Evolutionary conservation across 2,113 vertebrate species (phyloP), one percentile per base, ranked within the genome.

Genomic region (Seriola dumerili): DNA sequence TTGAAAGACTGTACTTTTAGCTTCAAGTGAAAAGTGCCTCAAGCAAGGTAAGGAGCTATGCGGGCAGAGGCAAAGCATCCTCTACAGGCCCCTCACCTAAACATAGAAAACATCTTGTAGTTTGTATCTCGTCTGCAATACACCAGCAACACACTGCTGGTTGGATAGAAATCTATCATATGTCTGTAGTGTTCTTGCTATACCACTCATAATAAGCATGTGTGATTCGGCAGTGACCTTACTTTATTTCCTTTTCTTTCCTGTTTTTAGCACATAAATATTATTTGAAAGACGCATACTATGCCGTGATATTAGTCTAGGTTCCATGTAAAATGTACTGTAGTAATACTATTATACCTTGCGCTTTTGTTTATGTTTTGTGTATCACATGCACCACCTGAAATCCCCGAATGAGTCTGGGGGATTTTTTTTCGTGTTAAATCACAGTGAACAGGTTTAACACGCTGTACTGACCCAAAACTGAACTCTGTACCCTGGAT

Each of bases 21-120:
- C 82, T 81, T 76, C 62, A 76, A 85, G 76, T 90, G 83, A 79
- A 73, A 93, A 95, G 94, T 94, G 89, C 93, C 94, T 92, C 65
- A 84, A 92, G 88, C 81, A 93, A 94, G 92, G 94, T 95, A 91
- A 91, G 91, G 21, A 69, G 38, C 65, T 50, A 73, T 38, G 55
- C 32, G 21, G 42, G 64, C 40, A 50, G 48, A 72, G 54, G 58
- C 10, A 19, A 72, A 58, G 66, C 81, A 73, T 88, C 82, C 29
- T 54, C 14, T 10, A 2, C 23, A 48, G 69, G 23, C 38, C 38
- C 13, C 40, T 44, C 42, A 57, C 25, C 42, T 46, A 14, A 76
- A 14, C 46, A 55, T 34, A 62, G 9, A 48, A 72, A 42, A 40
- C 62, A 44, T 23, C 25, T 23, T 71, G 3, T 69, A 50, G 34